Percentiles rank a stretch among this genome's conserved stretches.
Conservation (phyloP, 2,888 invertebrate genomes). For the Syrphus vitripennis region DNA sequence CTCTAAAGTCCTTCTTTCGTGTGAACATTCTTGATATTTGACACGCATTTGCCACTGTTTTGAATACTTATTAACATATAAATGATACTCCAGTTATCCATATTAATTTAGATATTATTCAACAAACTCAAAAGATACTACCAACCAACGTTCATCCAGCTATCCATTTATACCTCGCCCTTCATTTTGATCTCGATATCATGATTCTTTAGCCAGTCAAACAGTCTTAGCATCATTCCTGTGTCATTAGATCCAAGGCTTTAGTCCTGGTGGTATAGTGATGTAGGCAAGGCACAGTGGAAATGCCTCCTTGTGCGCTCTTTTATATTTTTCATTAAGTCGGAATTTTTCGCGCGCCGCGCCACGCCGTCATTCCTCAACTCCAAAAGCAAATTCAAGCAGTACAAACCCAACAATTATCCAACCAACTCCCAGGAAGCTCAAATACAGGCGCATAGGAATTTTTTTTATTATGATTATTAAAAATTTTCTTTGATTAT, state of each 20-base stretch:
- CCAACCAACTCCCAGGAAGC: conserved; percentile 54
- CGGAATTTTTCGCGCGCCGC: conserved; percentile 63
- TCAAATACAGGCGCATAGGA: conserved; percentile 63
- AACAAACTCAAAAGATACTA: conserved; percentile 64
- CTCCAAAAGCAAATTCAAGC: conserved; percentile 46
- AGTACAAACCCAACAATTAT: conserved; percentile 19
- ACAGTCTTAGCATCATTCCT: conserved; percentile 66
- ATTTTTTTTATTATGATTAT: conserved; percentile 69
- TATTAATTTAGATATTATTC: conserved; percentile 73
- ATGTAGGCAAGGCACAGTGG: background rate
- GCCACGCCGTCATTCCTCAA: background rate
- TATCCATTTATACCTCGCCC: conserved; percentile 17
- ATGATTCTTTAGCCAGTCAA: conserved; percentile 45
- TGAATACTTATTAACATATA: conserved; percentile 73
- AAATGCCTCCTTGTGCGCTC: conserved; percentile 46
- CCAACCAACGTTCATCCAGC: conserved; percentile 54
- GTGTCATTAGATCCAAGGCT: conserved; percentile 65
- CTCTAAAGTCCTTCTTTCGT: conserved; percentile 59
- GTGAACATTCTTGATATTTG: conserved; percentile 67
- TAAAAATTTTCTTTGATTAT: conserved; percentile 71
- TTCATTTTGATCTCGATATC: conserved; percentile 2
- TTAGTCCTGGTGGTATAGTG: conserved; percentile 24
- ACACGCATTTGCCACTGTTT: conserved; percentile 68
- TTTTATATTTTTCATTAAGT: conserved; percentile 66
- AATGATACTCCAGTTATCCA: conserved; percentile 74